Evolutionary conservation across 2,113 vertebrate species (phyloP).

Genomic region (Coreoperca whiteheadi): DNA sequence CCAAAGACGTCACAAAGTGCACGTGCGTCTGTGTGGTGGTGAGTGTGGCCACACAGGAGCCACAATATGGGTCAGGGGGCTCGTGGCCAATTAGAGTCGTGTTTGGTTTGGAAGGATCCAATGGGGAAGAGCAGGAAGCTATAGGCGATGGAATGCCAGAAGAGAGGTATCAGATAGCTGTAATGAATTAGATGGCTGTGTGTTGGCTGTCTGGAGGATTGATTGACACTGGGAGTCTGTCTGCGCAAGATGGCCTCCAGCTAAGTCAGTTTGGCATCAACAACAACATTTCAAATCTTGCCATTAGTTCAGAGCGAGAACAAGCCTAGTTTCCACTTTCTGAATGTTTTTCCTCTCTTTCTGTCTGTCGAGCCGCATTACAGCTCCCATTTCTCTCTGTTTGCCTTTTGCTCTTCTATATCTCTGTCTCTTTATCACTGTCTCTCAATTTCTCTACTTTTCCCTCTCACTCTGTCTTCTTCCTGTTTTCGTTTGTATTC

Average conservation of each 20-base stretch:
- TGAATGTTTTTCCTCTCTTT: conserved; percentile 50
- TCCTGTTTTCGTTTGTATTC: conserved; percentile 9
- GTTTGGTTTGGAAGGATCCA: conserved; percentile 67
- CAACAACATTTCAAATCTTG: conserved; percentile 63
- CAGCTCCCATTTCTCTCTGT: conserved; percentile 50
- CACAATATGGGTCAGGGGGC: conserved; percentile 28
- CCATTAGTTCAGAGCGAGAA: conserved; percentile 62
- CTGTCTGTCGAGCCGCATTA: conserved; percentile 53
- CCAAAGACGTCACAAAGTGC: not conserved
- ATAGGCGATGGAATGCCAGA: conserved; percentile 63
- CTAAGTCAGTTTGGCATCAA: conserved; percentile 72
- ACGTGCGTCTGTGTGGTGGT: not conserved
- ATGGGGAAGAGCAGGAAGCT: conserved; percentile 58
- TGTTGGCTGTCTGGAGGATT: conserved; percentile 73
- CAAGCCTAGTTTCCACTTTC: conserved; percentile 60
- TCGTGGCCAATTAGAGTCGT: conserved; percentile 57
- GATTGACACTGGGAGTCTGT: conserved; percentile 72
- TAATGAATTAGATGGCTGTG: conserved; percentile 74
- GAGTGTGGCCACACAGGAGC: conserved; percentile 47
- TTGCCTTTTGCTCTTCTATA: conserved; percentile 46
- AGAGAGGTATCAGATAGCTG: conserved; percentile 69
- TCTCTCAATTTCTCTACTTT: conserved; percentile 30
- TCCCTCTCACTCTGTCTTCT: not conserved
- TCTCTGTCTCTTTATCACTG: conserved; percentile 32
- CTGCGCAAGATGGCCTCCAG: conserved; percentile 60